A percentile compares a stretch with the other conserved stretches of the same genome.
Conservation (phyloP, 2,113 vertebrate species). For the Typhlomys cinereus region DNA sequence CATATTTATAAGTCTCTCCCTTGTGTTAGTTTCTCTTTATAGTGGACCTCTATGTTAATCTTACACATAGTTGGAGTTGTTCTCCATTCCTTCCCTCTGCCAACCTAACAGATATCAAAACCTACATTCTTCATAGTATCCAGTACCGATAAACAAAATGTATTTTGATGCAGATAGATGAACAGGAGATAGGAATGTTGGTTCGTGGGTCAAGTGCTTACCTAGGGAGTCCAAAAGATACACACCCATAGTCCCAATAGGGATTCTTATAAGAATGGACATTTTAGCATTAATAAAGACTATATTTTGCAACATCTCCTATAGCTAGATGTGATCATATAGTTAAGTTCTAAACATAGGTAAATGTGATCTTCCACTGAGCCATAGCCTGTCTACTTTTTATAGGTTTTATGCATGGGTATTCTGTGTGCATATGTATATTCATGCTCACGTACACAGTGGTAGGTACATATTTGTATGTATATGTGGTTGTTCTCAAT, state of each 20-base stretch:
- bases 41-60: too few species aligned
- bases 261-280: background rate
- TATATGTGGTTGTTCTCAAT: too few species aligned
- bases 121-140: background rate
- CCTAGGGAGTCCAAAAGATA: background rate
- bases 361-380: background rate
- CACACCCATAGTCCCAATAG: background rate
- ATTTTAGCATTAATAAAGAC: background rate
- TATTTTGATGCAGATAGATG: conserved; percentile 1
- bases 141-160: background rate
- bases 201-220: background rate
- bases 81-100: too few species aligned
- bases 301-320: background rate
- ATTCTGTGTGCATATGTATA: too few species aligned
- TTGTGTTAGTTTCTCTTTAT: too few species aligned
- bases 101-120: too few species aligned
- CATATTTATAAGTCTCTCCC: too few species aligned
- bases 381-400: too few species aligned
- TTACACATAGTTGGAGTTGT: too few species aligned
- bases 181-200: background rate
- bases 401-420: too few species aligned
- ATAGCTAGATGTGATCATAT: background rate
- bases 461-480: too few species aligned
- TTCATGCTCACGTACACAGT: too few species aligned
- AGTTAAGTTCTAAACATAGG: background rate